Base-by-base conservation (phyloP, 2,113 vertebrate species). In the Patagioenas fasciata region DNA sequence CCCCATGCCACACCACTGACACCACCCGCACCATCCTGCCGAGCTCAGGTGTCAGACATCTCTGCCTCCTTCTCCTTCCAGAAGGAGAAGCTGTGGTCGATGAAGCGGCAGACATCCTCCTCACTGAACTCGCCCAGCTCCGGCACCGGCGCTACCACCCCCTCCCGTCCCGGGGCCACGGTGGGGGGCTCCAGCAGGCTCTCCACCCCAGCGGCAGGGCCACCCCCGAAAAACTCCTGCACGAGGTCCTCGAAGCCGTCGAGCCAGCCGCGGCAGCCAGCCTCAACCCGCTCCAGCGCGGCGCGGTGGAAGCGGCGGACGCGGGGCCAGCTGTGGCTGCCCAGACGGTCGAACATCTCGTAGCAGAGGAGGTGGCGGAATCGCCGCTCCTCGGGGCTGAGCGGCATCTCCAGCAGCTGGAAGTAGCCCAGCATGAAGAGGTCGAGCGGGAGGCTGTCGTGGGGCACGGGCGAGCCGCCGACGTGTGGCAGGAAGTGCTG, bases 401-500 rank as follows among this genome's bases (percentile, higher is more conserved):
- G 98, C 78, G 97, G 98, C 99, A 99, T 99, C 97, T 99, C 99
- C n/a, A 99, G 97, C 62, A 99, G 97, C 97, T 99, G 99, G 95
- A 99, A 99, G 96, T 99, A 99, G 80, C 99, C 99, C 17, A 99
- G 98, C 99, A 99, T 99, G 97, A 99, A 99, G 54, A 99, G 99
- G 96, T 99, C 99, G 3, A 99, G 98, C 0, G 98, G 98, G 84
- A 99, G 98, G 95, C 98, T 99, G 94, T 99, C 98, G 2, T 99
- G 99, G 50, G 95, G 91, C 77, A 98, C 97, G 5, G 98, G 98
- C 0, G 97, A 96, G 7, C 99, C 99, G 0, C 98, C 96, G 5
- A 99, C 96, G 5, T 98, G 98, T 24, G 99, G 99, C 94, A 99
- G 93, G 93, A 99, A 99, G 90, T 99, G 99, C 91, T 99, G 98